Base-by-base conservation (phyloP, 2,113 vertebrate genomes). In the Labeo catla region DNA sequence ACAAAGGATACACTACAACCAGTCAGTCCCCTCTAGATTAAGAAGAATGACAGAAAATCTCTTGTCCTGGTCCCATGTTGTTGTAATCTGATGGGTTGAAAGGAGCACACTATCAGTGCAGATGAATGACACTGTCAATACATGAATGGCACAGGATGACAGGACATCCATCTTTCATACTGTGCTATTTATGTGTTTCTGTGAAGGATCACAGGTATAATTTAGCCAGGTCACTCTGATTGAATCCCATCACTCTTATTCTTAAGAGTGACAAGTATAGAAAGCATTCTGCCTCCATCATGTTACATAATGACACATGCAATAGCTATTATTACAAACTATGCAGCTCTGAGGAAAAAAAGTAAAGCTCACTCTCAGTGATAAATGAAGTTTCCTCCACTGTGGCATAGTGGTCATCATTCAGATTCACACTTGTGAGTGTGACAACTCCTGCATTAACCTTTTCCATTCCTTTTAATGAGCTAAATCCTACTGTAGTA, bases 251-350 rank as follows among this genome's bases (percentile, higher is more conserved):
- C 80, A 19, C 23, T 50, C 63, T 82, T 52, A n/a, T 82, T 70
- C 23, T 82, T 4, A 13, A 19, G 28, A 8, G 28, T 16, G 61
- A 23, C 59, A 52, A 78, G 23, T 54, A 52, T 28, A 77, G 49
- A 85, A 57, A 57, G 54, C 57, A 43, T 76, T 86, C 54, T 47
- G 52, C 23, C 45, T 19, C 50, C 68, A 70, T 50, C 50, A 78
- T 36, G 76, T 68, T 50, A 86, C 36, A 47, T n/a, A 81, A 57
- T 34, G n/a, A 49, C 65, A 86, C 68, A 72, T 43, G 52, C 66
- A 86, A 81, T 49, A 73, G 65, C 47, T 79, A 80, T 85, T 85
- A 57, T 86, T 86, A 86, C 45, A 81, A 61, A 81, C 68, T 65
- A 65, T 74, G 68, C 13, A 74, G 66, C 50, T 57, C 23, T 49